These are phyloP conservation scores for Oscheius myriophilus DNA, from an alignment of 2,888 invertebrate species.

Conservation along the genomic window DNA sequence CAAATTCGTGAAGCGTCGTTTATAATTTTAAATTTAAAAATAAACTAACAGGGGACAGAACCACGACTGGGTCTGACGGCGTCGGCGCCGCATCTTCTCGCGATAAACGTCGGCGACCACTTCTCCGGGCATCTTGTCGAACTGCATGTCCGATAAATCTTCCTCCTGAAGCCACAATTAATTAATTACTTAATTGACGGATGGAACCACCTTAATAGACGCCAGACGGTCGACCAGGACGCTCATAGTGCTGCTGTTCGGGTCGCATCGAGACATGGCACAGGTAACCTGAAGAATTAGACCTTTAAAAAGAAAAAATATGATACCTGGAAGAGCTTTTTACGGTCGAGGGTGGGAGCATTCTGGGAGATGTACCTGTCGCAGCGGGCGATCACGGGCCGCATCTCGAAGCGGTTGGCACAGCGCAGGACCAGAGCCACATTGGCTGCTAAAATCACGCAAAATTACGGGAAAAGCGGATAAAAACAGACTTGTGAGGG, in stretches of 20 bases:
- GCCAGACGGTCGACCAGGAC: conserved; percentile 57
- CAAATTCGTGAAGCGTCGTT: conserved; percentile 81
- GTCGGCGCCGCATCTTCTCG: conserved; percentile 43
- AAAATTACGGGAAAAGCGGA: background rate
- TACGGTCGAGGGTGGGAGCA: conserved; percentile 51
- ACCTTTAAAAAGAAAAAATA: background rate
- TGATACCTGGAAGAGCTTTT: conserved; percentile 57
- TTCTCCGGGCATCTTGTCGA: conserved; percentile 54
- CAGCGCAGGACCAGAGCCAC: conserved; percentile 53
- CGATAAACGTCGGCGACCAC: conserved; percentile 58
- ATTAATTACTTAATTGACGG: background rate
- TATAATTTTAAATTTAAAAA: conserved; percentile 3
- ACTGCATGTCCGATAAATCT: conserved; percentile 48
- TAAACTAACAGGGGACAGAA: conserved; percentile 35
- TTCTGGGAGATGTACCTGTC: conserved; percentile 55
- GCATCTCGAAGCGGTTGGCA: conserved; percentile 58
- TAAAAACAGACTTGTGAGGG: conserved; percentile 46
- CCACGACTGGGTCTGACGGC: conserved; percentile 17
- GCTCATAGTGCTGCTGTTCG: conserved; percentile 57
- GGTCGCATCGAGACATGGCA: conserved; percentile 58
- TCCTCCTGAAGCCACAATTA: conserved; percentile 45
- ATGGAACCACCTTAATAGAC: conserved; percentile 37
- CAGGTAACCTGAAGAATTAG: conserved; percentile 50
- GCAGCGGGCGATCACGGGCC: conserved; percentile 57
- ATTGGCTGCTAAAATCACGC: conserved; percentile 45